A percentile compares a stretch with the other conserved stretches of the same genome.
Evolutionary conservation across 2,797 vertebrate species (phyloP).

Genomic region (Vipera latastei): DNA sequence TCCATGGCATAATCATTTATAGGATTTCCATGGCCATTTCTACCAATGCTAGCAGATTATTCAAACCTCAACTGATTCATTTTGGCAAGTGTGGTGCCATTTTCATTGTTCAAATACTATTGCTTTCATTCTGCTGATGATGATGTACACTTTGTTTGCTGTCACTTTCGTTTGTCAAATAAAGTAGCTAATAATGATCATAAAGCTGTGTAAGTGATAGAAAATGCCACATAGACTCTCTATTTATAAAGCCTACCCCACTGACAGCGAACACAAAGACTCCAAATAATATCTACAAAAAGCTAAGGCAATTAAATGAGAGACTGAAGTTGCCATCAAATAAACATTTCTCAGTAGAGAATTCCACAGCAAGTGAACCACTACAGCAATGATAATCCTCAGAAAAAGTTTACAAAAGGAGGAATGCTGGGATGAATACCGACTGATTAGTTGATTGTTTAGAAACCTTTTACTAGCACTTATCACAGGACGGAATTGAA

Average conservation of each 20-base stretch:
- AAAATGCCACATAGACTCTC: background rate
- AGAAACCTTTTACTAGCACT: too few species aligned
- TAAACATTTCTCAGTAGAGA: background rate
- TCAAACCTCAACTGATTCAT: background rate
- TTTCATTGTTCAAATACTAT: background rate
- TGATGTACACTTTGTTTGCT: background rate
- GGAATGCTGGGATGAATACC: too few species aligned
- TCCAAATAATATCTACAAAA: background rate
- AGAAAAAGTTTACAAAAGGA: background rate
- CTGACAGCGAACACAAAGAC: background rate
- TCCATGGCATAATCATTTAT: background rate
- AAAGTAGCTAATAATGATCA: background rate
- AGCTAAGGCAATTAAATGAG: background rate
- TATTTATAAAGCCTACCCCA: background rate
- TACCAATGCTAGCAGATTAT: background rate
- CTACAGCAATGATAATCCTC: background rate
- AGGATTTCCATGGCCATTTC: background rate
- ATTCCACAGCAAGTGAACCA: background rate
- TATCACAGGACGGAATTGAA: too few species aligned
- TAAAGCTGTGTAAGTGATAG: background rate
- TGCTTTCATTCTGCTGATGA: background rate
- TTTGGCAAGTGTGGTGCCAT: background rate
- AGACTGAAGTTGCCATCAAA: background rate
- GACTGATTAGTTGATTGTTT: too few species aligned
- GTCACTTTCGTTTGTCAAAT: background rate